Conservation (phyloP, 2,113 vertebrate genomes). For the Oxyura jamaicensis region DNA sequence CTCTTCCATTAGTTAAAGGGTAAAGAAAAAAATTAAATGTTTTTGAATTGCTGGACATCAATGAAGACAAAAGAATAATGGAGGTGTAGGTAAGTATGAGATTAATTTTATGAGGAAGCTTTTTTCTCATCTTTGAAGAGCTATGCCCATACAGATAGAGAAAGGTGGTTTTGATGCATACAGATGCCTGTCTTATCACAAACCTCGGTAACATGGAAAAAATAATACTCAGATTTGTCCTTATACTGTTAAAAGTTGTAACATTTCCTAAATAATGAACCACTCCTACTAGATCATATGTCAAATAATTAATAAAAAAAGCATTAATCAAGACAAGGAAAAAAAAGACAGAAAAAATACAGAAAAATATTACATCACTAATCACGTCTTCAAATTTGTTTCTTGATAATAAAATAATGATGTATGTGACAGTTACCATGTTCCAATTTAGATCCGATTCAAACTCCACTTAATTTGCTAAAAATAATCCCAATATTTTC, state of each 20-base stretch:
- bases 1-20: not conserved
- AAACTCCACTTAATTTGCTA: not conserved
- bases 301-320: not conserved
- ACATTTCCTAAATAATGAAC: not conserved
- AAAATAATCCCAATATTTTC: not conserved
- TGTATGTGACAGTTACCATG: rapidly evolving
- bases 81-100: not conserved
- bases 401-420: not conserved
- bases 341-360: not conserved
- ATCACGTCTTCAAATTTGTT: not conserved
- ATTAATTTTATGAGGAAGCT: not conserved
- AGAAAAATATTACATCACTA: not conserved
- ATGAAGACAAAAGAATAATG: not conserved
- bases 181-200: not conserved
- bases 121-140: constrained; percentile 3
- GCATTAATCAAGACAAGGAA: not conserved
- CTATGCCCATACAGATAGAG: not conserved
- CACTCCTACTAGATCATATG: not conserved
- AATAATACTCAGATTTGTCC: not conserved
- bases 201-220: not conserved
- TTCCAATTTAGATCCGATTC: not conserved
- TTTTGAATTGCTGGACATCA: not conserved
- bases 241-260: not conserved
- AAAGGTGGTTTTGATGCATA: not conserved
- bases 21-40: too few species aligned